Percentiles rank a stretch among this genome's conserved stretches.
Evolutionary conservation across 2,797 vertebrate genomes (phyloP).

Genomic region (Halcyon smyrnensis): DNA sequence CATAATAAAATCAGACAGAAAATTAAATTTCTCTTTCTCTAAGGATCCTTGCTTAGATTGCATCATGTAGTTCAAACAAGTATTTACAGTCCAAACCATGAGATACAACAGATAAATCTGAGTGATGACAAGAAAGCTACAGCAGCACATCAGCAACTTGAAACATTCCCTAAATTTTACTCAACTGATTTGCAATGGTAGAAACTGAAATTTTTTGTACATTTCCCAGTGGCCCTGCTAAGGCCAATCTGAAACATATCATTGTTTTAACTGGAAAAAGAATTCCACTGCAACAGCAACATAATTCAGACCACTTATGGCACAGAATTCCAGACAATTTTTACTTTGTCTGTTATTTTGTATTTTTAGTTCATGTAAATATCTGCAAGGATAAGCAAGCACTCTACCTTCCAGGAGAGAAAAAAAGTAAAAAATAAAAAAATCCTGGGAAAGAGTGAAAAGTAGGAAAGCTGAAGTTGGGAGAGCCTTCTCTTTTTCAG

Average conservation of each 20-base stretch:
- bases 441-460: neutral
- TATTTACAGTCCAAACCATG: neutral
- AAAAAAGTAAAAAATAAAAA: too few species aligned
- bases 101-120: neutral
- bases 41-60: neutral
- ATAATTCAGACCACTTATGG: neutral
- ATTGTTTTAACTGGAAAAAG: neutral
- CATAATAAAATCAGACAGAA: neutral
- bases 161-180: neutral
- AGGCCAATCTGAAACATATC: neutral
- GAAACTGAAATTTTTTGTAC: neutral
- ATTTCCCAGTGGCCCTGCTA: neutral
- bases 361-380: neutral
- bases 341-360: neutral
- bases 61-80: neutral
- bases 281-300: neutral
- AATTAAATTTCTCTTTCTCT: neutral
- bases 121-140: conserved; percentile 8
- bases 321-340: neutral
- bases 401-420: neutral
- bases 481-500: neutral
- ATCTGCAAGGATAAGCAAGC: neutral
- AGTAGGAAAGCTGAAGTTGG: neutral
- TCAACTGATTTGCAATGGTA: neutral
- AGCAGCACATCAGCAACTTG: neutral